A percentile compares a stretch with the other conserved stretches of the same genome.
Evolutionary conservation across 2,888 invertebrate genomes (phyloP).

Genomic region (Cordilura impudica): DNA sequence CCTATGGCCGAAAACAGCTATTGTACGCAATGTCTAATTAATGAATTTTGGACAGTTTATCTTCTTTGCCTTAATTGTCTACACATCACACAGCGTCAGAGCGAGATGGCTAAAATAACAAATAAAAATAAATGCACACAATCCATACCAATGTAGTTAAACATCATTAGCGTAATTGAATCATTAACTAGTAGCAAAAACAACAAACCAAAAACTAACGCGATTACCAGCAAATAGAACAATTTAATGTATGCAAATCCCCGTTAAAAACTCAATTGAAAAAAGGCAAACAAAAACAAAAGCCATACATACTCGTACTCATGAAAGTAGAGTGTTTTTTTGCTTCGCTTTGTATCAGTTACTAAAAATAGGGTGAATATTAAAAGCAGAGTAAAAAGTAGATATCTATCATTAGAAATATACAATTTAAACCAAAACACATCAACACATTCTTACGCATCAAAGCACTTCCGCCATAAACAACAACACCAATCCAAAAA

Average conservation of each 20-base stretch:
- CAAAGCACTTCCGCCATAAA: conserved; percentile 44
- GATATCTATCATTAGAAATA: conserved; percentile 20
- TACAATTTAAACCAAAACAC: conserved; percentile 37
- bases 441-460: conserved; percentile 55
- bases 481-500: conserved; percentile 17
- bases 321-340: conserved; percentile 17
- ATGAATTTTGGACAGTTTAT: conserved; percentile 47
- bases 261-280: conserved; percentile 62
- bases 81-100: background rate
- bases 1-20: background rate
- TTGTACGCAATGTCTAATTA: conserved; percentile 23
- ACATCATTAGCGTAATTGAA: conserved; percentile 60
- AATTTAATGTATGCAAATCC: conserved; percentile 64
- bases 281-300: conserved; percentile 51
- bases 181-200: conserved; percentile 48
- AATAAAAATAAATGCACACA: conserved; percentile 29
- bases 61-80: conserved; percentile 40
- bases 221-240: conserved; percentile 55
- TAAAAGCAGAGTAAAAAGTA: conserved; percentile 15
- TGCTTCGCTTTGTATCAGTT: conserved; percentile 30
- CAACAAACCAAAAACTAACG: conserved; percentile 38
- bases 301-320: too few species aligned
- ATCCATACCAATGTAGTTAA: conserved; percentile 52
- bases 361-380: conserved; percentile 22
- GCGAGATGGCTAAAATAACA: conserved; percentile 11